phyloP scores from a whole-genome alignment of 2,888 invertebrate genomes.

The Mechanitis messenoides region DNA sequence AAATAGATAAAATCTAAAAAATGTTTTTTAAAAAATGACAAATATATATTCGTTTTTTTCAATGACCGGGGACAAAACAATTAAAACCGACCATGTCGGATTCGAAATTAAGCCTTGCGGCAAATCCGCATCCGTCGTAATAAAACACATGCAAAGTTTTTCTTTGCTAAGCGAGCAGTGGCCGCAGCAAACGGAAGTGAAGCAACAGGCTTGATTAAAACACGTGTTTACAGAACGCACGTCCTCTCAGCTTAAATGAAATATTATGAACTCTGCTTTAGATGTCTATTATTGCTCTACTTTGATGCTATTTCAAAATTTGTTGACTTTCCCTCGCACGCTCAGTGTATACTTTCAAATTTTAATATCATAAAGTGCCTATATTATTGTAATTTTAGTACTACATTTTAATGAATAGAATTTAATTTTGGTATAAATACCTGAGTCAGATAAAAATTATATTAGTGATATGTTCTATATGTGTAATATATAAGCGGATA shows the following conservation, averaged over 20 bases:
- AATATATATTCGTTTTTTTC: slow-evolving; percentile 33
- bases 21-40: neutral
- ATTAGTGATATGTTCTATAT: no score
- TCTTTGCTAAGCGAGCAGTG: slow-evolving; percentile 67
- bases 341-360: neutral
- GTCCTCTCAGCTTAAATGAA: slow-evolving; percentile 59
- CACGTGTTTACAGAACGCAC: slow-evolving; percentile 72
- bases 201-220: slow-evolving; percentile 77
- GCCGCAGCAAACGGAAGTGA: slow-evolving; percentile 68
- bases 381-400: neutral
- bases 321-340: neutral
- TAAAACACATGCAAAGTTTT: slow-evolving; percentile 77
- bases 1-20: neutral
- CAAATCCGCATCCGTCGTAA: slow-evolving; percentile 68
- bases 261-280: slow-evolving; percentile 39
- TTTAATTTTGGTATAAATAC: neutral
- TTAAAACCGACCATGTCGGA: slow-evolving; percentile 57
- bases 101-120: slow-evolving; percentile 71
- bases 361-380: slow-evolving; percentile 1
- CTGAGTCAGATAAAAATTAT: no score
- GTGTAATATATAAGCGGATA: no score
- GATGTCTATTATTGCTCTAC: slow-evolving; percentile 15
- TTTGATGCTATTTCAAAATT: slow-evolving; percentile 18
- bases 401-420: slow-evolving; percentile 4
- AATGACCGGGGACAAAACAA: slow-evolving; percentile 58